These are phyloP conservation scores for Hipparchia semele DNA, from an alignment of 2,888 invertebrate species.

Conservation along the genomic window DNA sequence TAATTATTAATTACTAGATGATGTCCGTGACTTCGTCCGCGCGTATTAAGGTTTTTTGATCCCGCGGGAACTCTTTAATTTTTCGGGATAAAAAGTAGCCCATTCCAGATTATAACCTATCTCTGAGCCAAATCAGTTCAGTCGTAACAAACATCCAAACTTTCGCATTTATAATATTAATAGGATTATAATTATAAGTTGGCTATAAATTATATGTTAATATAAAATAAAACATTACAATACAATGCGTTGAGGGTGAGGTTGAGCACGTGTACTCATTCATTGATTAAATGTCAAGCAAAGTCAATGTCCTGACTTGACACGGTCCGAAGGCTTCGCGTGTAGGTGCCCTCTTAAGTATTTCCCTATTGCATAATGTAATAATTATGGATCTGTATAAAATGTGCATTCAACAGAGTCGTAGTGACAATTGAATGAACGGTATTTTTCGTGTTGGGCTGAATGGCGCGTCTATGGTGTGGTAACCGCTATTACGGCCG, in stretches of 20 bases:
- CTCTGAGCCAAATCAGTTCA: too few relatives aligned
- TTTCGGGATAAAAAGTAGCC: too few relatives aligned
- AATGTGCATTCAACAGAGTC: conserved; percentile 29
- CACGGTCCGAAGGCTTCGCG: conserved; percentile 43
- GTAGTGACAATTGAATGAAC: conserved; percentile 41
- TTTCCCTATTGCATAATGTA: conserved; percentile 45
- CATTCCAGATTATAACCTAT: too few relatives aligned
- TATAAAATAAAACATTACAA: conserved; percentile 13
- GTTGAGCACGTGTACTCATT: conserved; percentile 34
- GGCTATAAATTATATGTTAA: too few relatives aligned
- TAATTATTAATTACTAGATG: too few relatives aligned
- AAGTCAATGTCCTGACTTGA: conserved; percentile 43
- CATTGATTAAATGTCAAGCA: conserved; percentile 38
- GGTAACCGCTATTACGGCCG: conserved; percentile 45
- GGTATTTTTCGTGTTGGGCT: conserved; percentile 45
- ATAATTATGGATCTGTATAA: conserved; percentile 37
- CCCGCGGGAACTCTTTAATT: too few relatives aligned
- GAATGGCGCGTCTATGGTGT: conserved; percentile 35
- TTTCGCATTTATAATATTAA: too few relatives aligned
- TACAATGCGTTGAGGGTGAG: conserved; percentile 15
- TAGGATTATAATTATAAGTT: too few relatives aligned
- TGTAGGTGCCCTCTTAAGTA: conserved; percentile 43
- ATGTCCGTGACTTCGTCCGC: too few relatives aligned
- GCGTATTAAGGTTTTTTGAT: too few relatives aligned
- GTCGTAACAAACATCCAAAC: too few relatives aligned